phyloP scores from a whole-genome alignment of 2,888 invertebrate species.

The Prostheceraeus crozeri region DNA sequence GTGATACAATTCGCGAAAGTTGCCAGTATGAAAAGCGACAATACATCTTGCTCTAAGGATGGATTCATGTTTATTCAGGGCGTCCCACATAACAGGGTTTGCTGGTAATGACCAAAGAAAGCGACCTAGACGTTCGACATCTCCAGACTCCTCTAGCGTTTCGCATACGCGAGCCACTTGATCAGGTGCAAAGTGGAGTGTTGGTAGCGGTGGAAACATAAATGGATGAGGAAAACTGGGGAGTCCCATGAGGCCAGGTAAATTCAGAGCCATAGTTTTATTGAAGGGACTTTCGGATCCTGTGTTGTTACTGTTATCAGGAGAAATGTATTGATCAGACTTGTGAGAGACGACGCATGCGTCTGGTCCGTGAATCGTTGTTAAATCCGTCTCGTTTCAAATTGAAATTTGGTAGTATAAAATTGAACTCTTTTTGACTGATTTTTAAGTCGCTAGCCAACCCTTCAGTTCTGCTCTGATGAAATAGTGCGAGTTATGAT shows the following conservation, averaged over 20 bases:
- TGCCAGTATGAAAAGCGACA: conserved; percentile 80
- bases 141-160: conserved; percentile 60
- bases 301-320: too few relatives aligned
- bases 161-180: conserved; percentile 49
- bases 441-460: too few relatives aligned
- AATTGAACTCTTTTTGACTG: too few relatives aligned
- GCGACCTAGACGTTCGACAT: conserved; percentile 64
- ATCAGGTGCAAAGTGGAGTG: conserved; percentile 22
- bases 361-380: too few relatives aligned
- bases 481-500: too few relatives aligned
- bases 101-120: conserved; percentile 86
- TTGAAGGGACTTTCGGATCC: too few relatives aligned
- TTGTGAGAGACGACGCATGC: too few relatives aligned
- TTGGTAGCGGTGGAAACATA: background rate
- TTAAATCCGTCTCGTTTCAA: too few relatives aligned
- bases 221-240: background rate
- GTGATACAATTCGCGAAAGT: conserved; percentile 77
- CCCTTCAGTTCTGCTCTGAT: too few relatives aligned
- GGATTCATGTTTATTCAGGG: conserved; percentile 74
- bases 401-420: too few relatives aligned
- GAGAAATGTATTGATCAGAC: too few relatives aligned
- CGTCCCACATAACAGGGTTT: conserved; percentile 68
- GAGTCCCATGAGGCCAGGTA: background rate
- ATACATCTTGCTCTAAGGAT: conserved; percentile 75
- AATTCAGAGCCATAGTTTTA: conserved; percentile 18